Evolutionary conservation across 2,113 vertebrate genomes (phyloP).

Genomic region (Ageneiosus marmoratus): DNA sequence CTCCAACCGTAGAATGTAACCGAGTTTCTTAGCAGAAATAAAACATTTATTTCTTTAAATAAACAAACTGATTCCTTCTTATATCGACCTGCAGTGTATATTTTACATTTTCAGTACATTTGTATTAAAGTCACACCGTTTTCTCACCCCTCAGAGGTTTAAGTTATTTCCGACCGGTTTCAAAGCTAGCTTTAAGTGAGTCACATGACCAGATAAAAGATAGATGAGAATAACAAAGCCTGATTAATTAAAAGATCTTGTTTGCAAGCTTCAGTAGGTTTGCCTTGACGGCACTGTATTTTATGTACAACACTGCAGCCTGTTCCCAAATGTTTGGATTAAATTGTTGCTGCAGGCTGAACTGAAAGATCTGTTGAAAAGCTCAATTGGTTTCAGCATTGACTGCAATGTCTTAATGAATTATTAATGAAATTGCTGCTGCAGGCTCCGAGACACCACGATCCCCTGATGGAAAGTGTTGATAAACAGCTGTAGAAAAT

Average conservation of each 20-base stretch:
- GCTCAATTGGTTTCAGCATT: neutral
- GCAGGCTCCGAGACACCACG: neutral
- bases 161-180: neutral
- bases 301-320: neutral
- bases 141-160: neutral
- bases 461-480: neutral
- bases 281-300: neutral
- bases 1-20: no score
- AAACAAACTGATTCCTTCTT: no score
- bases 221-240: no score
- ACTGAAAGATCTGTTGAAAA: neutral
- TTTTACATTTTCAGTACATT: neutral
- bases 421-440: conserved; percentile 6
- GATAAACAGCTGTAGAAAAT: neutral
- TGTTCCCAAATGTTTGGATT: neutral
- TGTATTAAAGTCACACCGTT: neutral
- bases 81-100: neutral
- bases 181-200: neutral
- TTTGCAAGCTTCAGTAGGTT: neutral
- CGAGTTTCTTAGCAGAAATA: no score
- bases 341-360: neutral
- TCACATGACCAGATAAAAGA: neutral
- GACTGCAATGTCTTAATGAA: conserved; percentile 4
- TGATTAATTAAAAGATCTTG: neutral
- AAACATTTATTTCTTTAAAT: no score